A percentile compares a stretch with the other conserved stretches of the same genome.
Evolutionary conservation across 2,797 vertebrate species (phyloP).

Genomic region (Enteromius fasciolatus): DNA sequence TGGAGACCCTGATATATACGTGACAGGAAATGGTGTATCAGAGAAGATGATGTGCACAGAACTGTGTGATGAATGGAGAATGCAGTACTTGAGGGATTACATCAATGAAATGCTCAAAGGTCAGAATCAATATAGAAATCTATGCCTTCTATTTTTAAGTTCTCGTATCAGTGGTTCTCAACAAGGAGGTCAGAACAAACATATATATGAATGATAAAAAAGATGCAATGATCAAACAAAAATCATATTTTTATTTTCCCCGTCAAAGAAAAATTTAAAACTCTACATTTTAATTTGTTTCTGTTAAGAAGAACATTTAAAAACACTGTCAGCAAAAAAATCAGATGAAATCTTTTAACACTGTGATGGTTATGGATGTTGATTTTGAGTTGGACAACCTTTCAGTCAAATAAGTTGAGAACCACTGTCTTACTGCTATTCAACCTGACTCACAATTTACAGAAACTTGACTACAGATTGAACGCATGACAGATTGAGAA

Average conservation of each 20-base stretch:
- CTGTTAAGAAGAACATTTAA: neutral
- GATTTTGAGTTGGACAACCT: neutral
- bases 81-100: constrained; percentile 88
- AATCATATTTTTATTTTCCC: neutral
- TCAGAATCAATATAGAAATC: constrained; percentile 57
- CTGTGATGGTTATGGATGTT: neutral
- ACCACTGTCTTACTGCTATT: neutral
- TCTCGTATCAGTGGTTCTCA: neutral
- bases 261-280: neutral
- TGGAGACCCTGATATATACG: constrained; percentile 85
- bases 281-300: neutral
- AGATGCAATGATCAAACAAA: neutral
- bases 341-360: neutral
- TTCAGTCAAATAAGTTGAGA: constrained; percentile 1
- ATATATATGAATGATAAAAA: too few relatives aligned
- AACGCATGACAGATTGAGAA: neutral
- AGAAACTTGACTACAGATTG: neutral
- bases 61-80: constrained; percentile 89
- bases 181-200: neutral
- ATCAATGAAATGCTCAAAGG: constrained; percentile 93
- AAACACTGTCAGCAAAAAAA: neutral
- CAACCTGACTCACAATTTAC: neutral
- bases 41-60: constrained; percentile 83
- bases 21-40: constrained; percentile 89
- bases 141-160: neutral